Evolutionary conservation across 2,888 invertebrate species (phyloP), one percentile per base, ranked within the genome.

Genomic region (Cylindroiulus punctatus): DNA sequence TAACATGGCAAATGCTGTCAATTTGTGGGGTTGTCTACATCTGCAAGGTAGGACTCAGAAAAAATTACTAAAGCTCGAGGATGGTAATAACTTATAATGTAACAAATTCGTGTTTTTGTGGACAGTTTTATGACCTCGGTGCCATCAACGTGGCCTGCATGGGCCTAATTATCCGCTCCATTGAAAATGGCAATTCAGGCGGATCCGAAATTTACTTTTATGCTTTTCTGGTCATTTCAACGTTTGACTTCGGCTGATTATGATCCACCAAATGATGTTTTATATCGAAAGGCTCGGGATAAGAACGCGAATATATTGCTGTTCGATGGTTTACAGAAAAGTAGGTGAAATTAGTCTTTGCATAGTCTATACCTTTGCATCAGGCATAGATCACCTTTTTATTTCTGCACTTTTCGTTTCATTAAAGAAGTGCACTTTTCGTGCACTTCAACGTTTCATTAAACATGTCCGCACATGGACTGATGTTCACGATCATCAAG

Each of bases 401-500:
- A n/a, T n/a, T n/a, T n/a, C n/a, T n/a, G n/a, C n/a, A n/a, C n/a
- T n/a, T n/a, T n/a, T n/a, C n/a, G n/a, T n/a, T n/a, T n/a, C n/a
- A n/a, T n/a, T n/a, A n/a, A n/a, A n/a, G n/a, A n/a, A n/a, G n/a
- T n/a, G n/a, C n/a, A n/a, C n/a, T n/a, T n/a, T n/a, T n/a, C n/a
- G n/a, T n/a, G n/a, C n/a, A n/a, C n/a, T n/a, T n/a, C 7, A 94
- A 92, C 0, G 96, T 96, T 90, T 98, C 97, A 88, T 95, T 95
- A 88, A 94, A 94, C 90, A 94, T 94, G 86, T 93, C 92, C 0
- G 94, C 93, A 7, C 94, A 92, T 0, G 96, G 96, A 90, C 95
- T 96, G 0, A 98, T 92, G 86, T 96, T 97, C 0, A 98, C 96
- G 88, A 98, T 94, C 95, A 98, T 96, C 32, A 93, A 92, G 0